These are phyloP conservation scores for Meliscaeva auricollis DNA, from an alignment of 2,888 invertebrate genomes.

Conservation along the genomic window DNA sequence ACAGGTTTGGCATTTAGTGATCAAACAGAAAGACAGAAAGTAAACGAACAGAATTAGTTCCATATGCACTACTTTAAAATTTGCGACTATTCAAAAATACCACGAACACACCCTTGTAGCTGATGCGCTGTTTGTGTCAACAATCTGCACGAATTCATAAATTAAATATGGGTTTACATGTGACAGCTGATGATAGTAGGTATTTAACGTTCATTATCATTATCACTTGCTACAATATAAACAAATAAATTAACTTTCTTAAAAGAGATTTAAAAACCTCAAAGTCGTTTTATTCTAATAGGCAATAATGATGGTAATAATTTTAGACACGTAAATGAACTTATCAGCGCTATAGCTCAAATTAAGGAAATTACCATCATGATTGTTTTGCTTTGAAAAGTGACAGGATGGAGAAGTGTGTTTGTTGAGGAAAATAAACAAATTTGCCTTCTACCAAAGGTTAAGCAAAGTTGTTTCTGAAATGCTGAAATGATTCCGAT, in stretches of 20 bases:
- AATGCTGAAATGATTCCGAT: slow-evolving; percentile 43
- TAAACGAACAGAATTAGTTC: too few relatives aligned
- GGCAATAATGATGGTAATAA: background rate
- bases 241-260: background rate
- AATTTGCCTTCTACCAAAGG: slow-evolving; percentile 39
- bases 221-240: too few relatives aligned
- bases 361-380: slow-evolving; percentile 5
- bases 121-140: too few relatives aligned
- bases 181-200: too few relatives aligned
- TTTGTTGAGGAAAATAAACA: slow-evolving; percentile 9
- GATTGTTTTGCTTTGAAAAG: slow-evolving; percentile 24
- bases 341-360: slow-evolving; percentile 5
- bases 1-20: too few relatives aligned
- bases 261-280: background rate
- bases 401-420: slow-evolving; percentile 21
- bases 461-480: slow-evolving; percentile 32
- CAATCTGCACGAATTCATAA: too few relatives aligned
- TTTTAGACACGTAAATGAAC: slow-evolving; percentile 11
- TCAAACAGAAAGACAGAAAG: too few relatives aligned
- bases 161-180: too few relatives aligned
- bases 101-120: too few relatives aligned
- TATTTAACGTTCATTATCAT: too few relatives aligned
- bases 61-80: too few relatives aligned
- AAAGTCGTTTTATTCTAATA: background rate
- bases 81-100: too few relatives aligned